phyloP scores from a whole-genome alignment of 2,888 invertebrate genomes.

The Leucophenga montana region DNA sequence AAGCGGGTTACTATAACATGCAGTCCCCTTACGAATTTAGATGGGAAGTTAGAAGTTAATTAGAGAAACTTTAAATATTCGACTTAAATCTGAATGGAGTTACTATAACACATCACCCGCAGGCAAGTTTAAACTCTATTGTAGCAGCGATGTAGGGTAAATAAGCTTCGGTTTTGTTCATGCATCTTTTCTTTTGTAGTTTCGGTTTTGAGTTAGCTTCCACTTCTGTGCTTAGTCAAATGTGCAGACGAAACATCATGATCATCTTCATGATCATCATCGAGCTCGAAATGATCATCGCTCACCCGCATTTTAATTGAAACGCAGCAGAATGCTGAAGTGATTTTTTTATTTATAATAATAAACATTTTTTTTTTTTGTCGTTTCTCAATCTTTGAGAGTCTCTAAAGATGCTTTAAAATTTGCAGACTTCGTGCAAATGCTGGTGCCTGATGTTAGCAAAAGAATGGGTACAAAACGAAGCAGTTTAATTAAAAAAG shows the following conservation, averaged over 20 bases:
- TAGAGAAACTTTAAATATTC: too few relatives aligned
- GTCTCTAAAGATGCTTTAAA: constrained; percentile 32
- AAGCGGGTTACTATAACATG: too few relatives aligned
- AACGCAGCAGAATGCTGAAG: constrained; percentile 55
- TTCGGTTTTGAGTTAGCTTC: constrained; percentile 41
- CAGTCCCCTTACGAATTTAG: too few relatives aligned
- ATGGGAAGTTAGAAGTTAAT: too few relatives aligned
- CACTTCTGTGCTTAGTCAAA: constrained; percentile 26
- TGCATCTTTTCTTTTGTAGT: background rate
- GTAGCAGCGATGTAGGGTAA: too few relatives aligned
- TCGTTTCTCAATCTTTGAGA: constrained; percentile 53
- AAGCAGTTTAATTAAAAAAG: constrained; percentile 46
- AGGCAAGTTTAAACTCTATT: too few relatives aligned
- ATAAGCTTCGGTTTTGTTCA: background rate
- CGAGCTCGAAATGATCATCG: constrained; percentile 43
- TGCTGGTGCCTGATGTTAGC: background rate
- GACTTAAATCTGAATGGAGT: too few relatives aligned
- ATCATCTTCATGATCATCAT: constrained; percentile 24
- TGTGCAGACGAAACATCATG: constrained; percentile 24
- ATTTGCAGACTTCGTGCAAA: too few relatives aligned
- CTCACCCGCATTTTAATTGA: constrained; percentile 73
- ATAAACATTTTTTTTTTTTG: constrained; percentile 18
- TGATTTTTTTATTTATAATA: constrained; percentile 22
- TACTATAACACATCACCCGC: too few relatives aligned
- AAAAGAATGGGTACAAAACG: background rate